Evolutionary conservation across 2,113 vertebrate genomes (phyloP), one percentile per base, ranked within the genome.

Genomic region (Vulpes vulpes): DNA sequence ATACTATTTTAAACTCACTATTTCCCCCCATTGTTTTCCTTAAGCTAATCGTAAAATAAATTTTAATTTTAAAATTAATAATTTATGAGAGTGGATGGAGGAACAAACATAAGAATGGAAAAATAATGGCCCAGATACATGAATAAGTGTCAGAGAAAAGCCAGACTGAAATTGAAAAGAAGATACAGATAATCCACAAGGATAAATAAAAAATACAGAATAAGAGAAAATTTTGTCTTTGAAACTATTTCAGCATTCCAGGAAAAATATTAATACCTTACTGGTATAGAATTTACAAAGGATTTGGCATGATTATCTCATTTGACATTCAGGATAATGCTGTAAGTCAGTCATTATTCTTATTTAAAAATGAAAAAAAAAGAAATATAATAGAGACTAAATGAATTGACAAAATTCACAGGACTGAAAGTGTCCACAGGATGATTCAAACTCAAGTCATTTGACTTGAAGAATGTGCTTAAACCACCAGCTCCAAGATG

Each of bases 311-410:
- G 78, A 86, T 80, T 62, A 53, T 80, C 2, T 78, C 43, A 80
- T 76, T 80, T 93, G 62, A 74, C 30, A 57, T 92, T 51, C 25
- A 85, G 19, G 53, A 19, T 80, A 62, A 51, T 10, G 81, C 17
- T 83, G 16, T n/a, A 78, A 71, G 3, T 27, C 2, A 32, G 23
- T 64, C 69, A 85, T 64, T 79, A 73, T 78, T 76, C 17, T 82
- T 3, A 87, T 57, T 92, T 93, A 43, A 94, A 94, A 71, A 74
- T 89, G 57, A 96, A 78, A 55, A 92, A 92, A 97, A 78, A 95
- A n/a, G 12, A 35, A 65, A 27, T 79, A 51, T 55, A 59, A 82
- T n/a, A 91, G 38, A 69, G 69, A 69, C n/a, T 59, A 74, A 57
- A 10, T 89, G 27, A 60, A 79, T 74, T 43, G 10, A 69, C 8